phyloP scores from a whole-genome alignment of 2,113 vertebrate genomes.

The Fulmarus glacialis region DNA sequence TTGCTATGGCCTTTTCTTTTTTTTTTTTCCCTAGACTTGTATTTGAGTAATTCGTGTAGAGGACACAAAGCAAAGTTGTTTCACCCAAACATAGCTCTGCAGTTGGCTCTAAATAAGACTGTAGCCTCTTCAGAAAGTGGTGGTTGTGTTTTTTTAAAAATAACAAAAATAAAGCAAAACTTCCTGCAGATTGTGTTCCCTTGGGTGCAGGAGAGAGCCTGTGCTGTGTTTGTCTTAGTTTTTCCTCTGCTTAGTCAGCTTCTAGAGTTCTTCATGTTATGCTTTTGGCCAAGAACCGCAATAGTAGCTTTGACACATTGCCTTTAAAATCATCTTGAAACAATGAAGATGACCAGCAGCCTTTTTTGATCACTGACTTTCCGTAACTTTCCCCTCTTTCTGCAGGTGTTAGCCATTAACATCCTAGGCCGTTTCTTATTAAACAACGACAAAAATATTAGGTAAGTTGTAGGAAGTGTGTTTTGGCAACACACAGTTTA shows the following conservation, averaged over 20 bases:
- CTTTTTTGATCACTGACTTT: conserved; percentile 2
- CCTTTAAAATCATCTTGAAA: background rate
- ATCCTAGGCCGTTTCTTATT: conserved; percentile 97
- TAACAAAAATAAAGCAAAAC: background rate
- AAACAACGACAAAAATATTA: conserved; percentile 99
- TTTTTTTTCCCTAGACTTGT: background rate
- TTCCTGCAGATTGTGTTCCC: background rate
- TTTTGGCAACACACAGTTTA: background rate
- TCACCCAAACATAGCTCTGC: background rate
- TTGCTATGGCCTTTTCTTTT: background rate
- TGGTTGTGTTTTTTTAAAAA: background rate
- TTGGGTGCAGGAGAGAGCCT: background rate
- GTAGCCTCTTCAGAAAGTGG: background rate
- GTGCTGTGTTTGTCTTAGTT: background rate
- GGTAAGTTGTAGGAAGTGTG: conserved; percentile 71
- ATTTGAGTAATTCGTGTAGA: background rate
- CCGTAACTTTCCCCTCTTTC: conserved; percentile 32
- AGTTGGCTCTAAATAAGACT: background rate
- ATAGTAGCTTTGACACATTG: background rate
- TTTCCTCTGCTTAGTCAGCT: background rate
- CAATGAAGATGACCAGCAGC: background rate
- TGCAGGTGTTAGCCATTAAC: conserved; percentile 97
- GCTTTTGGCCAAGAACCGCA: background rate
- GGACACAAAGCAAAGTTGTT: background rate
- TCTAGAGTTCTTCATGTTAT: background rate